phyloP scores from a whole-genome alignment of 2,113 vertebrate species.

The Malurus elegans region DNA sequence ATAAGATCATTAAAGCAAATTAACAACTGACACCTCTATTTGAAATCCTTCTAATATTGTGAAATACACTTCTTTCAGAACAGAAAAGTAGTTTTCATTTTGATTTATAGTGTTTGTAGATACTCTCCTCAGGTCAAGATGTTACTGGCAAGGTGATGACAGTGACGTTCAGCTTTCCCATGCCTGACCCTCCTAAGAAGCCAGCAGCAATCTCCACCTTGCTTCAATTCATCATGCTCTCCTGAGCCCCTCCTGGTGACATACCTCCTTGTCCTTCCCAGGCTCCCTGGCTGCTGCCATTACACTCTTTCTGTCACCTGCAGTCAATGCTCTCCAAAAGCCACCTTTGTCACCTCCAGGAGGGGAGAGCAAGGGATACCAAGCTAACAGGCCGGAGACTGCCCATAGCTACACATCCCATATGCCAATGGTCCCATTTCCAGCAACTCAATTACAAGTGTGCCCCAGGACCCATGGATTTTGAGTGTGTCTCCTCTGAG shows the following conservation, averaged over 20 bases:
- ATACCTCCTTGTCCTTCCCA: background rate
- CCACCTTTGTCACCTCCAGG: accelerated
- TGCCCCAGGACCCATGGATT: accelerated
- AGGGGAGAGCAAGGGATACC: background rate
- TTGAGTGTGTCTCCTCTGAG: background rate
- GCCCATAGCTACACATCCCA: accelerated
- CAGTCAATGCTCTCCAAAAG: background rate
- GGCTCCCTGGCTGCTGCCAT: background rate
- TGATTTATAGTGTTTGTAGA: background rate
- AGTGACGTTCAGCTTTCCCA: background rate
- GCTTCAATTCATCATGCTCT: background rate
- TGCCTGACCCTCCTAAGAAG: background rate
- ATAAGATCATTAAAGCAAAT: background rate
- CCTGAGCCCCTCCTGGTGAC: accelerated
- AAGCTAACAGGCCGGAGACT: background rate
- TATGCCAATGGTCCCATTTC: background rate
- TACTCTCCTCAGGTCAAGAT: background rate
- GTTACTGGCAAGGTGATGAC: background rate
- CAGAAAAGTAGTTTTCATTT: background rate
- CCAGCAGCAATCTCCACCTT: background rate
- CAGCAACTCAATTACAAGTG: background rate
- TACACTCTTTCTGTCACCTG: background rate
- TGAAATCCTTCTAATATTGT: background rate
- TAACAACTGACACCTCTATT: background rate
- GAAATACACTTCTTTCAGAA: background rate